Evolutionary conservation across 1,140 invertebrate genomes (phyloP), one percentile per base, ranked within the genome.

Genomic region (Penaeus indicus): DNA sequence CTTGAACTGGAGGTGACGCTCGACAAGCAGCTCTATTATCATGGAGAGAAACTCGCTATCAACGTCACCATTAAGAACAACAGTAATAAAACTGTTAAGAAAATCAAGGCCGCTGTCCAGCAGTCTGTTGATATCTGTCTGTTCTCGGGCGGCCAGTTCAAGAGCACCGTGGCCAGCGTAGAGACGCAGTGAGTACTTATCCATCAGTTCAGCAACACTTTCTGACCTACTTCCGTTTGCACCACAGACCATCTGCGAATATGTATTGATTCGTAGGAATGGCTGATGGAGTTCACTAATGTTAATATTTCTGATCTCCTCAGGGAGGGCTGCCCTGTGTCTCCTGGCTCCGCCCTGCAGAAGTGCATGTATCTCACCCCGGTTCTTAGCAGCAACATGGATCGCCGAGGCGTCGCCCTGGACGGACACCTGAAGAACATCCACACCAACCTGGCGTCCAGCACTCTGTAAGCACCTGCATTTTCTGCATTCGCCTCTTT

Each of bases 31-130:
- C 95, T 47, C 94, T 99, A 99, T 93, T 96, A 99, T 93, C 97
- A 99, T 93, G 98, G 97, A 0, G 99, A 99, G 92, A 96, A 96
- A 91, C 97, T 99, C 90, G 95, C 97, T 22, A 95, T 99, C 0
- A 99, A 99, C 93, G 95, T 99, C 60, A 96, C 96, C 92, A 96
- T 99, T 63, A 95, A 97, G 89, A 99, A 99, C 93, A 98, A 99
- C 93, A 99, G 98, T 92, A 99, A 99, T 93, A 99, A 99, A 93
- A 98, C 97, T 32, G 98, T 99, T 25, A 99, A 99, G 94, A 99
- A 99, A 94, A 98, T 54, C 54, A 54, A 54, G 54, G 54, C 54
- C 54, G 54, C 54, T 54, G 54, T 54, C 54, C 54, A 54, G 91
- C 98, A 99, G 93, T 96, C 97, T 86, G 98, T 99, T 61, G 98